Evolutionary conservation across 2,888 invertebrate genomes (phyloP).

Genomic region (Electrophaes corylata): DNA sequence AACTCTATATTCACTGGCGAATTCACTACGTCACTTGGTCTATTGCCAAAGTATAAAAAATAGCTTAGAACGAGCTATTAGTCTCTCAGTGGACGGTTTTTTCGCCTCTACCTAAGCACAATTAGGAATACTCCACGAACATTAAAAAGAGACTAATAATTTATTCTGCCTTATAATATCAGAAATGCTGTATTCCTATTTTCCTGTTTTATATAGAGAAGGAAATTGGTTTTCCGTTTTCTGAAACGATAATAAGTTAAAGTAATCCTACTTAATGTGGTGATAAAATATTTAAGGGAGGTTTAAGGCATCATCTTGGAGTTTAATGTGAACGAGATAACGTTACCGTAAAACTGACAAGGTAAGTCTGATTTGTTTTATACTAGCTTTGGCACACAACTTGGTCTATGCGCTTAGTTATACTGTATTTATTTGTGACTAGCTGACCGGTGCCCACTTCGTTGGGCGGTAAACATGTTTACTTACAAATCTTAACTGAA

Average conservation of each 20-base stretch:
- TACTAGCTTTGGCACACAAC: neutral
- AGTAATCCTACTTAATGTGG: conserved; percentile 13
- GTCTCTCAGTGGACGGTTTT: no score
- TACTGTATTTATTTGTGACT: neutral
- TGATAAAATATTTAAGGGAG: conserved; percentile 16
- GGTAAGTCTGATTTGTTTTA: neutral
- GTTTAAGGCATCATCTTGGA: neutral
- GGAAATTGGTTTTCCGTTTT: conserved; percentile 18
- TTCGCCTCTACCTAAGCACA: neutral
- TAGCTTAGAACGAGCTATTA: no score
- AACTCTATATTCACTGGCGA: no score
- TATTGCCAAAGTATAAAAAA: no score
- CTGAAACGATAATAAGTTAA: conserved; percentile 8
- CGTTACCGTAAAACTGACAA: neutral
- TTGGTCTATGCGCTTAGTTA: neutral
- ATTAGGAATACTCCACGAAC: neutral
- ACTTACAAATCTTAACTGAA: no score
- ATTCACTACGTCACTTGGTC: no score
- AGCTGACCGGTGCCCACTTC: no score
- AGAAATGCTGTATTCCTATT: conserved; percentile 28
- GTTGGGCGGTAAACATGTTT: no score
- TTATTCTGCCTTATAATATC: conserved; percentile 33
- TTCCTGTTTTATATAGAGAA: conserved; percentile 8
- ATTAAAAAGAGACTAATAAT: conserved; percentile 39
- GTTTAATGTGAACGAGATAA: conserved; percentile 10